These are phyloP conservation scores for Piliocolobus tephrosceles DNA, from an alignment of 2,113 vertebrate genomes.

Conservation along the genomic window DNA sequence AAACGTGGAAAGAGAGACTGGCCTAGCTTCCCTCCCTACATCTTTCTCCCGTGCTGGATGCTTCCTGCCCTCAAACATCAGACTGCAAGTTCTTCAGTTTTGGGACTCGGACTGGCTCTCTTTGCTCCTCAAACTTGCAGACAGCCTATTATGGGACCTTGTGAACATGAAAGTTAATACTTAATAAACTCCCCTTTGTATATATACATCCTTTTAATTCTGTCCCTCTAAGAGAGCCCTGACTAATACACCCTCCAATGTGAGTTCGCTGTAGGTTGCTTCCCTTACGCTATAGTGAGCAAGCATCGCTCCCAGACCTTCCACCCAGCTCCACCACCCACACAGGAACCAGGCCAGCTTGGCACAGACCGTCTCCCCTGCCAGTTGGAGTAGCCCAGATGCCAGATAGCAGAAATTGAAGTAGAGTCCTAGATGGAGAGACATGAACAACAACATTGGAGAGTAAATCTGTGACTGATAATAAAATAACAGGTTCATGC, in stretches of 20 bases:
- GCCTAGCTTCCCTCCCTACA: no score
- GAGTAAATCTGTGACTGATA: neutral
- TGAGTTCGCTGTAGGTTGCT: neutral
- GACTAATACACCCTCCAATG: neutral
- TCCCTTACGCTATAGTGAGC: neutral
- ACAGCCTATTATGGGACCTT: no score
- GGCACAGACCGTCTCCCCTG: neutral
- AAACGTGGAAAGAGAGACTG: no score
- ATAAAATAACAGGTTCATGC: neutral
- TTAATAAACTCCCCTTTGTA: no score
- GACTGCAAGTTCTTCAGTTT: no score
- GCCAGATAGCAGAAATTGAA: neutral
- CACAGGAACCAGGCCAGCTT: accelerated
- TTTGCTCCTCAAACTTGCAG: no score
- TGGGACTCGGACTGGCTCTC: no score
- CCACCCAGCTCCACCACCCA: neutral
- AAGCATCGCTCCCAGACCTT: neutral
- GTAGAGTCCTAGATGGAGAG: neutral
- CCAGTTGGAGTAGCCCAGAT: neutral
- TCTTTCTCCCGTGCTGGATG: no score
- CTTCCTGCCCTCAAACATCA: no score
- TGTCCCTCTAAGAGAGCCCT: no score
- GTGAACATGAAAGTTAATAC: no score
- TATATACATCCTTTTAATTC: no score
- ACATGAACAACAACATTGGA: neutral